Evolutionary conservation across 2,797 vertebrate species (phyloP).

Genomic region (Meriones psammophilus): DNA sequence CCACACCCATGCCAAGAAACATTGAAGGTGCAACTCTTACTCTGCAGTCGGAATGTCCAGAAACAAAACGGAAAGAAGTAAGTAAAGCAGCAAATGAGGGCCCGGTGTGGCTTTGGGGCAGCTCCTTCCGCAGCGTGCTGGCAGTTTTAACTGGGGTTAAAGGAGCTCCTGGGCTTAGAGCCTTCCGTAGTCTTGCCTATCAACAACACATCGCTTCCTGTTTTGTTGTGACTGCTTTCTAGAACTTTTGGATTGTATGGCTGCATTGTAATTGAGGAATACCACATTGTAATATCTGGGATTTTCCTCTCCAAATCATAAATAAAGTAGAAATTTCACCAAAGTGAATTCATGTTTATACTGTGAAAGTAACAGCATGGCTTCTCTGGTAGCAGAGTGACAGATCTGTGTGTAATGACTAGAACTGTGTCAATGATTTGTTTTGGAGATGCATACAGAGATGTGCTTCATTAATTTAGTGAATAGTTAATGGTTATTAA

Average conservation of each 20-base stretch:
- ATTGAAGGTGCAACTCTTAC: constrained; percentile 99
- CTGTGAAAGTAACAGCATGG: constrained; percentile 41
- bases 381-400: constrained; percentile 34
- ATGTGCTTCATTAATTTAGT: constrained; percentile 55
- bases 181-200: not conserved
- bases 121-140: not conserved
- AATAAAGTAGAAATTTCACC: constrained; percentile 64
- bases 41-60: constrained; percentile 98
- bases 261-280: constrained; percentile 56
- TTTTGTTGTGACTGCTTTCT: constrained; percentile 58
- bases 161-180: not conserved
- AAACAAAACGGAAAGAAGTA: constrained; percentile 98
- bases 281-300: constrained; percentile 36
- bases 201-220: not conserved
- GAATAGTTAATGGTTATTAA: constrained; percentile 54
- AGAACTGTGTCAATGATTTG: constrained; percentile 35
- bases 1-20: constrained; percentile 99
- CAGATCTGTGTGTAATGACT: constrained; percentile 20
- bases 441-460: constrained; percentile 45
- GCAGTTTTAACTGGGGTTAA: constrained; percentile 32
- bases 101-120: constrained; percentile 42
- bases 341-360: constrained; percentile 42
- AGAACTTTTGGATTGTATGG: constrained; percentile 58
- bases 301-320: constrained; percentile 45
- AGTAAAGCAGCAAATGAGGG: constrained; percentile 74